These are phyloP conservation scores for Pangasius mekongensis DNA, from an alignment of 2,797 vertebrate genomes.

Conservation along the genomic window DNA sequence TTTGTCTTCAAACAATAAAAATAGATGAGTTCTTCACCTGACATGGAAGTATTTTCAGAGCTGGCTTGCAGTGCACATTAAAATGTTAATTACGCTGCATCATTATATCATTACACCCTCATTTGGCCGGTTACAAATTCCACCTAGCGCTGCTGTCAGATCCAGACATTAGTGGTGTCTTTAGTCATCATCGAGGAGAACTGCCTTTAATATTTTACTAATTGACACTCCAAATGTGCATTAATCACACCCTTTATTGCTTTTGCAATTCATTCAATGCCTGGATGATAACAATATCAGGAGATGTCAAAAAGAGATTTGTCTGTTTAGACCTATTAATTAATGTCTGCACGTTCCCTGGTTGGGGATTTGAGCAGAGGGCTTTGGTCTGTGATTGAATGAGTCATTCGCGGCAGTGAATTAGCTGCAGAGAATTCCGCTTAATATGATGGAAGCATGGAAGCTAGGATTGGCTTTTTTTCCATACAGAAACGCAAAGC, in stretches of 20 bases:
- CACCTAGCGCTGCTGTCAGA: conserved; percentile 16
- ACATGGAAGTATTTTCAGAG: conserved; percentile 23
- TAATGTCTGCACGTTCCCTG: conserved; percentile 28
- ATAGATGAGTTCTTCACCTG: neutral
- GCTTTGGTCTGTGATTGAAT: conserved; percentile 37
- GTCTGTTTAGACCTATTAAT: conserved; percentile 65
- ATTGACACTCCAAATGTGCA: conserved; percentile 59
- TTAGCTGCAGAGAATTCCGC: neutral
- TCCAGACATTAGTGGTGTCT: conserved; percentile 35
- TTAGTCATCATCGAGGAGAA: conserved; percentile 25
- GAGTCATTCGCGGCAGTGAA: neutral
- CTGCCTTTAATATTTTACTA: conserved; percentile 43
- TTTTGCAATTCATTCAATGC: conserved; percentile 62
- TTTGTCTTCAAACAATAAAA: neutral
- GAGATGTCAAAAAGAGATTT: conserved; percentile 58
- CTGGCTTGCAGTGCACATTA: conserved; percentile 20
- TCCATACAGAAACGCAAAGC: neutral
- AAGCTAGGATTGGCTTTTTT: neutral
- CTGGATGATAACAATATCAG: conserved; percentile 48
- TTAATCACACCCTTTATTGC: conserved; percentile 59
- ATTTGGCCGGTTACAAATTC: neutral
- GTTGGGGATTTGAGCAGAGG: conserved; percentile 21
- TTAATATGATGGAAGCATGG: neutral
- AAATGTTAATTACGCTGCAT: conserved; percentile 50
- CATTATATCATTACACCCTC: conserved; percentile 28